Evolutionary conservation across 2,888 invertebrate species (phyloP).

Genomic region (Eudasyphora cyanicolor): DNA sequence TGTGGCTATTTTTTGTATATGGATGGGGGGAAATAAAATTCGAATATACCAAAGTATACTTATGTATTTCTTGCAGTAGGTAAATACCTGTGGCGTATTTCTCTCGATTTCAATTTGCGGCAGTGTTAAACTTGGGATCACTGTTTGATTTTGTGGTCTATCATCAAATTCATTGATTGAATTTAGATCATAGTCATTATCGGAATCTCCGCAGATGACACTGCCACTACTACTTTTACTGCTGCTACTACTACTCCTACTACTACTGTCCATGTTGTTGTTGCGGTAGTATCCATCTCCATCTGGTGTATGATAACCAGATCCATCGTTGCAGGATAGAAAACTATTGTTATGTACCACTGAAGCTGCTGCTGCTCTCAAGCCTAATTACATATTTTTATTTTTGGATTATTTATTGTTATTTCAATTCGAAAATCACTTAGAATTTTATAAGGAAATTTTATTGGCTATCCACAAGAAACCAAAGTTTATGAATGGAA

Average conservation of each 20-base stretch:
- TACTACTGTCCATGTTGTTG: slow-evolving; percentile 46
- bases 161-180: slow-evolving; percentile 70
- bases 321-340: slow-evolving; percentile 82
- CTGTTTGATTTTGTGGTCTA: slow-evolving; percentile 26
- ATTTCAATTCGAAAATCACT: slow-evolving; percentile 36
- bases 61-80: background rate
- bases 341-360: slow-evolving; percentile 82
- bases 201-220: slow-evolving; percentile 20
- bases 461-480: too few species aligned
- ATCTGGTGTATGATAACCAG: slow-evolving; percentile 90
- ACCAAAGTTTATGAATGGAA: too few species aligned
- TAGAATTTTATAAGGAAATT: too few species aligned
- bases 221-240: slow-evolving; percentile 62
- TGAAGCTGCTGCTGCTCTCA: slow-evolving; percentile 70
- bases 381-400: slow-evolving; percentile 39
- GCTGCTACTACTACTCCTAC: slow-evolving; percentile 53
- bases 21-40: background rate
- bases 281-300: slow-evolving; percentile 82
- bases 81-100: slow-evolving; percentile 64
- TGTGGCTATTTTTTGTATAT: slow-evolving; percentile 81
- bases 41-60: background rate
- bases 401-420: slow-evolving; percentile 38
- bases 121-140: slow-evolving; percentile 40
- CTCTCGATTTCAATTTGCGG: slow-evolving; percentile 59
- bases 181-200: slow-evolving; percentile 70